phyloP scores from a whole-genome alignment of 1,140 invertebrate species.

The Lasaia peninsularis region DNA sequence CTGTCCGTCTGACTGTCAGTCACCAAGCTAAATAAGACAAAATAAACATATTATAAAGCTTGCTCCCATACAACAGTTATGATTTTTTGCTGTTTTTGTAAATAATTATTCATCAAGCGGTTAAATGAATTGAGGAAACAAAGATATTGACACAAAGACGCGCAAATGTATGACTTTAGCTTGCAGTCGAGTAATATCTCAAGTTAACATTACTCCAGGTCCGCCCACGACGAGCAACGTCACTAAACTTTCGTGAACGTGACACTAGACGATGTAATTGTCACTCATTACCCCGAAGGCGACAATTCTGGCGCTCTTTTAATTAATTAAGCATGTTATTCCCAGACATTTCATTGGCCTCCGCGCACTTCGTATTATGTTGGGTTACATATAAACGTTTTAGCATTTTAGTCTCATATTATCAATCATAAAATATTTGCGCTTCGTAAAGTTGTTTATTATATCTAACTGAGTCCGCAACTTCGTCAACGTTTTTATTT shows the following conservation, averaged over 20 bases:
- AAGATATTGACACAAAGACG: no score
- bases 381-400: constrained; percentile 19
- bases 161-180: no score
- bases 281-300: constrained; percentile 62
- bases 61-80: no score
- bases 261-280: constrained; percentile 70
- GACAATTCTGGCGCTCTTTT: constrained; percentile 48
- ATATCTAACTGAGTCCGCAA: no score
- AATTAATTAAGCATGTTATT: constrained; percentile 48
- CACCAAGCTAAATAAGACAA: no score
- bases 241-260: constrained; percentile 57
- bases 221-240: constrained; percentile 58
- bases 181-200: not conserved
- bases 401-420: constrained; percentile 22
- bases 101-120: no score
- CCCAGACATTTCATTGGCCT: constrained; percentile 15
- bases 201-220: constrained; percentile 23
- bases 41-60: no score
- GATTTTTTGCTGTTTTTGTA: no score
- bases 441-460: constrained; percentile 12
- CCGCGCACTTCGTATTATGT: constrained; percentile 6
- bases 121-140: no score
- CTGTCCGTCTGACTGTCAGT: no score
- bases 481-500: no score
- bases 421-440: constrained; percentile 42